phyloP scores from a whole-genome alignment of 2,888 invertebrate species.

The Aleiodes leptofemur region DNA sequence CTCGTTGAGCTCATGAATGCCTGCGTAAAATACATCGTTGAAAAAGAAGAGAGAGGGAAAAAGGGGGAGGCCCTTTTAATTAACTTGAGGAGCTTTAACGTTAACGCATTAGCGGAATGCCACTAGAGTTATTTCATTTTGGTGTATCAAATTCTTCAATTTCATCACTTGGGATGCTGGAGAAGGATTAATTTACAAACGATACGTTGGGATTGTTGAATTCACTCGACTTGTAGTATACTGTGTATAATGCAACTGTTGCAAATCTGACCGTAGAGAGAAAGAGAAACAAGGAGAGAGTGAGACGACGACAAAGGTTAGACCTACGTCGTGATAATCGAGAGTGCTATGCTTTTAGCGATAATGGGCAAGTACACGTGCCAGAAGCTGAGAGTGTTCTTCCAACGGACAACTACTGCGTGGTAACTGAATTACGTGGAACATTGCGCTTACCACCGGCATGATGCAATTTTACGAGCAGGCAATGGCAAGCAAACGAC shows the following conservation, averaged over 20 bases:
- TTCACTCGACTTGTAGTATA: too few relatives aligned
- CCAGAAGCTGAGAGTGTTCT: constrained; percentile 59
- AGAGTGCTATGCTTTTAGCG: constrained; percentile 74
- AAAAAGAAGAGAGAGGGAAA: constrained; percentile 1
- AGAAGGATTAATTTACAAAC: background rate
- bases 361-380: constrained; percentile 74
- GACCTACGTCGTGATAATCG: constrained; percentile 72
- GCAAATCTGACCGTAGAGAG: background rate
- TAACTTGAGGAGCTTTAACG: constrained; percentile 51
- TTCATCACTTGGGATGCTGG: background rate
- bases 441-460: constrained; percentile 71
- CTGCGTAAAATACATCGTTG: constrained; percentile 13
- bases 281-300: constrained; percentile 1
- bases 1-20: constrained; percentile 16
- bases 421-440: constrained; percentile 72
- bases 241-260: too few relatives aligned
- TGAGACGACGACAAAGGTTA: constrained; percentile 47
- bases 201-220: background rate
- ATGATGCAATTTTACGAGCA: constrained; percentile 70
- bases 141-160: constrained; percentile 23
- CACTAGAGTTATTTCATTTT: constrained; percentile 14
- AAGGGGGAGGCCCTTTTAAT: constrained; percentile 52
- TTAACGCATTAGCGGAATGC: background rate
- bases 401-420: constrained; percentile 60
- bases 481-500: constrained; percentile 63